Conservation (phyloP, 1,140 invertebrate species). For the Drosophila burlai region DNA sequence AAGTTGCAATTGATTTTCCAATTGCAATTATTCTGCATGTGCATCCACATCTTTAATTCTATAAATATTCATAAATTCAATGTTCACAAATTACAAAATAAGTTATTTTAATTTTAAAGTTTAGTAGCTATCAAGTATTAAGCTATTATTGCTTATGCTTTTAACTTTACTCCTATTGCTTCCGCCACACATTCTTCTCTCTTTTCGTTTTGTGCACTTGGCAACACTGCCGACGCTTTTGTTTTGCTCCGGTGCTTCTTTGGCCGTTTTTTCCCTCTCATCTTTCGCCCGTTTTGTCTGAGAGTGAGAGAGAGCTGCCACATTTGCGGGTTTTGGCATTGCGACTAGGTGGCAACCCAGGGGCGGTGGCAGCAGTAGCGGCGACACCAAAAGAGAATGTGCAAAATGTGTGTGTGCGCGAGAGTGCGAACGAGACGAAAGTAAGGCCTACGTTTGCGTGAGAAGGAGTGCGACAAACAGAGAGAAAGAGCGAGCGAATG, state of each 20-base stretch:
- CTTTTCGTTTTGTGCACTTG: slow-evolving; percentile 26
- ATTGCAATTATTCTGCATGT: not conserved
- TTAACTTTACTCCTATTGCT: not conserved
- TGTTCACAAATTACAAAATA: not conserved
- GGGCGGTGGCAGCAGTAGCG: slow-evolving; percentile 28
- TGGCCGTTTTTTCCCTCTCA: slow-evolving; percentile 10
- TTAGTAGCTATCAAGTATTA: not conserved
- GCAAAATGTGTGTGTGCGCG: slow-evolving; percentile 34
- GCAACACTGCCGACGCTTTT: slow-evolving; percentile 59
- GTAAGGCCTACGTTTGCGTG: slow-evolving; percentile 25
- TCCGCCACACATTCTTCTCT: no score
- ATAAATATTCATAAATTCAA: not conserved
- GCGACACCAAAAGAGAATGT: slow-evolving; percentile 49
- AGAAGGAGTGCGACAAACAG: slow-evolving; percentile 4
- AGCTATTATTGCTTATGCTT: not conserved
- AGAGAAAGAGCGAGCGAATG: slow-evolving; percentile 29
- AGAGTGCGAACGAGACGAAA: slow-evolving; percentile 34
- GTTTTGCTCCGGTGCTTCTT: slow-evolving; percentile 75
- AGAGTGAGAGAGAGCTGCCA: slow-evolving; percentile 28
- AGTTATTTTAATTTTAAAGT: not conserved
- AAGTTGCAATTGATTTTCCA: not conserved
- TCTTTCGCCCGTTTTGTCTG: slow-evolving; percentile 1
- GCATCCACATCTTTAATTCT: not conserved
- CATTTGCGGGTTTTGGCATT: slow-evolving; percentile 22
- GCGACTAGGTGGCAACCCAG: slow-evolving; percentile 67